Percentiles rank a stretch among this genome's conserved stretches.
Evolutionary conservation across 2,113 vertebrate species (phyloP).

Genomic region (Pimephales promelas): DNA sequence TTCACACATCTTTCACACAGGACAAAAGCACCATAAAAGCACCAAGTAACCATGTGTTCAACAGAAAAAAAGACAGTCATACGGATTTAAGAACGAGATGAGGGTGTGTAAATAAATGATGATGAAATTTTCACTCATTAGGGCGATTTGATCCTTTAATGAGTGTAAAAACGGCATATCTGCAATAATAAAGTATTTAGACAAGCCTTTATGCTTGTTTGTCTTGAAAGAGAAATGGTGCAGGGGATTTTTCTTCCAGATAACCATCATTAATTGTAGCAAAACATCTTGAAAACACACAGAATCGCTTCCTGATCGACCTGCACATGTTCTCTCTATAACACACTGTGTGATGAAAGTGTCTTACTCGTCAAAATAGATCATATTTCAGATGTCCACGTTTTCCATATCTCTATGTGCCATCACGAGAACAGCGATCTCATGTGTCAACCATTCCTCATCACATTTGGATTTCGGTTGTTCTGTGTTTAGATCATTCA

Average conservation of each 20-base stretch:
- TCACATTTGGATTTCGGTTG: conserved; percentile 5
- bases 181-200: too few relatives aligned
- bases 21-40: neutral
- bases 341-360: conserved; percentile 6
- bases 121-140: neutral
- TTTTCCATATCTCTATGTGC: conserved; percentile 40
- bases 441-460: neutral
- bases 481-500: neutral
- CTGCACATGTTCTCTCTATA: neutral
- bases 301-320: neutral
- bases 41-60: too few relatives aligned
- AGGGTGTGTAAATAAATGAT: neutral
- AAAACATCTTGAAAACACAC: neutral
- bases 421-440: neutral
- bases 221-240: too few relatives aligned
- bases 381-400: conserved; percentile 25
- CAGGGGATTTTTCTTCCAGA: too few relatives aligned
- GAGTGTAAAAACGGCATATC: too few relatives aligned
- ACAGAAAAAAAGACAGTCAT: neutral
- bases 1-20: too few relatives aligned
- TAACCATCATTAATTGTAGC: too few relatives aligned
- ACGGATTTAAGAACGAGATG: neutral
- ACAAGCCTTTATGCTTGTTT: too few relatives aligned
- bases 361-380: neutral
- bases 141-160: neutral